Base-by-base conservation (phyloP, 1,140 invertebrate genomes). In the Hylaeus anthracinus region DNA sequence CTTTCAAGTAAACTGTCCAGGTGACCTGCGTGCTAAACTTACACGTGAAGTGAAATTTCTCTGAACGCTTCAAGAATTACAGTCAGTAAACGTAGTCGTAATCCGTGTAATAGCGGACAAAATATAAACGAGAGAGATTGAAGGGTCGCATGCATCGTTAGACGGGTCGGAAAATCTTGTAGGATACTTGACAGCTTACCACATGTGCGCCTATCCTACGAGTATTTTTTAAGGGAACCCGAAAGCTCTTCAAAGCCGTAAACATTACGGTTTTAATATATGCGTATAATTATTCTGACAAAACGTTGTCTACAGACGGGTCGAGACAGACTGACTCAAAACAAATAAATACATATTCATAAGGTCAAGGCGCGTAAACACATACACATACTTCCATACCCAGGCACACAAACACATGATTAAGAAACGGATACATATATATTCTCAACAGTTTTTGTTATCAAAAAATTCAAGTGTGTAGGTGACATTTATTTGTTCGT, bases 201-300 rank as follows among this genome's bases (percentile, higher is more conserved):
- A 64, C 69, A 72, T 48, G 58, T 53, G 51, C 69, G 76, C 41
- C 45, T 26, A 72, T 79, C 70, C 51, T 72, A 65, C 76, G 48
- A 79, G 60, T 72, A 56, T 39, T 9, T 65, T 79, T 55, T 39
- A n/a, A 72, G 60, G 14, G 26, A n/a, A 53, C n/a, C 41, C 41
- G 9, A 43, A 26, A 37, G 37, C 48, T 56, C 39, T 43, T 65
- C 26, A 60, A 2, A 80, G 5, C 15, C 37, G 8, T 12, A 37
- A 3, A 2, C 41, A 26, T 26, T 26, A 26, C 26, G 26, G 0
- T 26, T 26, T 26, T 26, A 26, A 26, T 26, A 26, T 26, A 69
- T 8, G 14, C 8, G 4, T 14, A 60, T 37, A 3, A 53, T 48
- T 45, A 39, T 26, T 2, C 14, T 61, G 45, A 4, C 8, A 14